Evolutionary conservation across 2,797 vertebrate species (phyloP), one percentile per base, ranked within the genome.

Genomic region (Phoeniculus purpureus): DNA sequence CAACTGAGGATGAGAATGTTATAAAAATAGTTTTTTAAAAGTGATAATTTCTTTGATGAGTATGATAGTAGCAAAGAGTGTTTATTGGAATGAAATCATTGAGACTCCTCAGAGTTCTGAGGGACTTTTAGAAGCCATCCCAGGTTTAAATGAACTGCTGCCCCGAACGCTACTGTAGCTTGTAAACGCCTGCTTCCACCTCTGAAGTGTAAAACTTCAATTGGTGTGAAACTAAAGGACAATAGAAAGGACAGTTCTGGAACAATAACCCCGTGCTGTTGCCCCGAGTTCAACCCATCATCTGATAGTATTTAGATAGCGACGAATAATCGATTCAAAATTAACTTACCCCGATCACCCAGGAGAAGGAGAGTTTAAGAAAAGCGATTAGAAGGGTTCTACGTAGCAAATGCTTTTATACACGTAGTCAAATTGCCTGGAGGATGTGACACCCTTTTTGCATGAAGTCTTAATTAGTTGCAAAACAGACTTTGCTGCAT

Each of bases 391-490:
- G 84, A 52, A 84, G 61, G 81, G 56, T 83, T 73, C 93, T 66
- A 78, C 12, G 85, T 87, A 66, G 89, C 89, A 82, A 92, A 94
- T 54, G 92, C 94, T 96, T 95, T 96, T 96, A 95, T 96, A 95
- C 74, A 32, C 77, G 72, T 76, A 80, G 87, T 71, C 70, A 40
- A 55, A 93, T 67, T 47, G 93, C 94, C 95, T 87, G 95, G 82
- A 88, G 94, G 89, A 96, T 91, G 95, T 93, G 92, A 94, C 95
- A 96, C 87, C 93, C 93, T 95, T 71, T 95, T 86, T 92, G 93
- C 93, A 94, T 75, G 82, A 73, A 76, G 73, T 95, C 91, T 89
- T 96, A 95, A 96, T 94, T 94, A 94, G 93, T 95, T 96, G 93
- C 95, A 95, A 96, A 96, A 96, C 93, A 94, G 85, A 94, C 91